A percentile compares a stretch with the other conserved stretches of the same genome.
Conservation (phyloP, 2,888 invertebrate genomes). For the Scelioninae gen. 1 region DNA sequence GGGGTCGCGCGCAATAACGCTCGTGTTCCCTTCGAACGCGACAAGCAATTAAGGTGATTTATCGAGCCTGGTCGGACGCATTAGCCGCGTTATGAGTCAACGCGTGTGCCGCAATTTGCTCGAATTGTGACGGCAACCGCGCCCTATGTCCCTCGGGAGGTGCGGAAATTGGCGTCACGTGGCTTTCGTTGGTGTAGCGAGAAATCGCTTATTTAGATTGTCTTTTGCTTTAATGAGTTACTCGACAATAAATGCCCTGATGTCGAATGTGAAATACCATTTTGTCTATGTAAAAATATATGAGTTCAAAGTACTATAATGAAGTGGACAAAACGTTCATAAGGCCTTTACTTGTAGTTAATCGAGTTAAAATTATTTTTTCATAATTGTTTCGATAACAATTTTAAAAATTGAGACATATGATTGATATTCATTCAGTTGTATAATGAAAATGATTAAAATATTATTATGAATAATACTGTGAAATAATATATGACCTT, state of each 20-base stretch:
- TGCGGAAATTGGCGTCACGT: conserved; percentile 62
- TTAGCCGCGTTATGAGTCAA: conserved; percentile 61
- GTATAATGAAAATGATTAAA: too few relatives aligned
- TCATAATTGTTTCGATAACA: too few relatives aligned
- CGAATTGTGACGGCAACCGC: conserved; percentile 67
- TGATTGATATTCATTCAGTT: too few relatives aligned
- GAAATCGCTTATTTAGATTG: conserved; percentile 48
- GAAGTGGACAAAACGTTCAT: too few relatives aligned
- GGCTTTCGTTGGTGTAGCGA: conserved; percentile 41
- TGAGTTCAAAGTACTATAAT: too few relatives aligned
- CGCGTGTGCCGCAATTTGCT: conserved; percentile 64
- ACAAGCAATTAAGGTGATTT: conserved; percentile 68
- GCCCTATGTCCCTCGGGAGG: conserved; percentile 64
- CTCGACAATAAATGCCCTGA: conserved; percentile 28
- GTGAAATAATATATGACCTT: too few relatives aligned
- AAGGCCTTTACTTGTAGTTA: too few relatives aligned
- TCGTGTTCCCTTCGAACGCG: conserved; percentile 53
- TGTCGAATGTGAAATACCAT: conserved; percentile 6
- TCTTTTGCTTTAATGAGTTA: conserved; percentile 43
- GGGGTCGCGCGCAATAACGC: conserved; percentile 43
- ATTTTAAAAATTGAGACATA: too few relatives aligned
- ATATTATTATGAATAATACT: too few relatives aligned
- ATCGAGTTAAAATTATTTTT: too few relatives aligned
- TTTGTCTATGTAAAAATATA: background rate
- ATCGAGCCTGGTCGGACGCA: conserved; percentile 46